Conservation (phyloP, 2,113 vertebrate genomes). For the Hemichromis elongatus region DNA sequence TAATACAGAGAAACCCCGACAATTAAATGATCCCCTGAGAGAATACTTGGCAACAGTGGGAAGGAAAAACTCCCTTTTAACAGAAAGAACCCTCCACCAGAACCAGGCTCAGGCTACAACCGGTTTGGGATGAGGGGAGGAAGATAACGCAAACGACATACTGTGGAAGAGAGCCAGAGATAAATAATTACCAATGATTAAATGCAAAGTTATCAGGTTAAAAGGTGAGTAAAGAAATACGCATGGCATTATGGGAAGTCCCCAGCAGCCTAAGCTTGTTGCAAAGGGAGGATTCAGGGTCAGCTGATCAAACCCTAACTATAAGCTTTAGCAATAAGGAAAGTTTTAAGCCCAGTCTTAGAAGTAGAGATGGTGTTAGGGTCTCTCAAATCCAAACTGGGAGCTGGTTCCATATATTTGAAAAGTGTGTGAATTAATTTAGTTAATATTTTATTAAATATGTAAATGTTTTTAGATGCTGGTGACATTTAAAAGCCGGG, state of each 20-base stretch:
- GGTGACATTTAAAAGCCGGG: background rate
- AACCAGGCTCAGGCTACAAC: background rate
- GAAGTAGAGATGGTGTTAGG: rapidly evolving
- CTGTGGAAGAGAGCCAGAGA: background rate
- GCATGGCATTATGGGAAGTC: background rate
- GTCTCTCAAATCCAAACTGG: background rate
- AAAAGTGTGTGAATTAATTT: background rate
- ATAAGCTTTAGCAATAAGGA: background rate
- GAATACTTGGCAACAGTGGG: background rate
- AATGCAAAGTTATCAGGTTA: background rate
- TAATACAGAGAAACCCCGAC: background rate
- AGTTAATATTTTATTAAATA: background rate
- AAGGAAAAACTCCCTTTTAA: background rate
- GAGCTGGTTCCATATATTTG: background rate
- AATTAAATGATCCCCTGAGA: background rate
- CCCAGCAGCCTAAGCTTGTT: background rate
- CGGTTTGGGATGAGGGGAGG: background rate
- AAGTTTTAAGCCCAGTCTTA: background rate
- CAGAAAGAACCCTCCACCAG: background rate
- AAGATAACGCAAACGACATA: background rate
- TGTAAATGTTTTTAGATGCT: background rate
- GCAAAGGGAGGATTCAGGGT: background rate
- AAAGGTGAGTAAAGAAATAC: background rate
- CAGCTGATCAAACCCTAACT: background rate
- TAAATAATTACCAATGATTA: background rate